phyloP scores from a whole-genome alignment of 2,888 invertebrate species.

The Gnatocerus cornutus region DNA sequence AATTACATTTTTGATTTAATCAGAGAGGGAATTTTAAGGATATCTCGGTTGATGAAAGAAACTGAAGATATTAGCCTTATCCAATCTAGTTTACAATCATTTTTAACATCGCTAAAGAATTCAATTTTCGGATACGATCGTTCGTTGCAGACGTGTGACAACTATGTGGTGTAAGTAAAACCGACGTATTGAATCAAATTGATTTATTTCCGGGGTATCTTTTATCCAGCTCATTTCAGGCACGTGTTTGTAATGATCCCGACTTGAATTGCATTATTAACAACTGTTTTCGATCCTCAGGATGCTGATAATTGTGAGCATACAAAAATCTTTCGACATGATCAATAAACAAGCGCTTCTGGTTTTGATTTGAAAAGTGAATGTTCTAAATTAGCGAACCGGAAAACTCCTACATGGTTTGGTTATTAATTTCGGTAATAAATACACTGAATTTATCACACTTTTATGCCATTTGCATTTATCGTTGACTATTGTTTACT shows the following conservation, averaged over 20 bases:
- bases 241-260: conserved; percentile 10
- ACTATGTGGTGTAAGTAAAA: no score
- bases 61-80: neutral
- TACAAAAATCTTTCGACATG: no score
- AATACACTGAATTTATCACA: conserved; percentile 1
- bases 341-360: neutral
- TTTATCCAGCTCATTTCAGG: neutral
- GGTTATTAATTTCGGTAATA: neutral
- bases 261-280: conserved; percentile 7
- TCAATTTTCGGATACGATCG: neutral
- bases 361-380: conserved; percentile 1
- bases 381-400: conserved; percentile 2
- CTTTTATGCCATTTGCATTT: neutral
- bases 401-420: neutral
- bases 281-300: neutral
- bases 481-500: neutral
- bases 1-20: conserved; percentile 21
- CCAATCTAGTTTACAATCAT: neutral
- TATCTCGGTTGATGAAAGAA: neutral
- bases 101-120: neutral
- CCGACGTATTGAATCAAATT: neutral
- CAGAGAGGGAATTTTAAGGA: conserved; percentile 5
- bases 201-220: neutral
- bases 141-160: no score
- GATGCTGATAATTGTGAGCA: neutral